phyloP scores from a whole-genome alignment of 1,140 invertebrate species.

The Ceratosolen fusciceps region DNA sequence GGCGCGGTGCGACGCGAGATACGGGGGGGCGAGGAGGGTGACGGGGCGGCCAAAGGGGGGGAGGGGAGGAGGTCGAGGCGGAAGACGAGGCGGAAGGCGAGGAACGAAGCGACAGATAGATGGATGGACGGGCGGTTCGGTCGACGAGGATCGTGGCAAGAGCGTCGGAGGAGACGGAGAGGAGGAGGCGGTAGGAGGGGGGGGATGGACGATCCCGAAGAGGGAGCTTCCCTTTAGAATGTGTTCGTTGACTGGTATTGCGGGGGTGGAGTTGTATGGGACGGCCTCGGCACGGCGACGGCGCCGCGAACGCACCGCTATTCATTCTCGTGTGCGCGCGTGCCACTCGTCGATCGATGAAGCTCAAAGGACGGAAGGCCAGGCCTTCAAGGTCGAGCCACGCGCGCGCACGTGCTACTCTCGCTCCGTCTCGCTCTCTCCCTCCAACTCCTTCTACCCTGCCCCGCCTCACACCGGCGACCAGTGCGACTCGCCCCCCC shows the following conservation, averaged over 20 bases:
- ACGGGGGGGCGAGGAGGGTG: no score
- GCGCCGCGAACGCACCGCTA: background rate
- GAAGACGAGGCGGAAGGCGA: no score
- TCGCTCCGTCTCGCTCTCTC: constrained; percentile 5
- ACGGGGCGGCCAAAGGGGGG: background rate
- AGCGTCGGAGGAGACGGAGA: no score
- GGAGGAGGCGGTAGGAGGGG: background rate
- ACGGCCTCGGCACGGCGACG: background rate
- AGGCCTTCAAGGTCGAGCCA: constrained; percentile 49
- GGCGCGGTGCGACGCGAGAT: no score
- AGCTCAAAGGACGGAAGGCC: constrained; percentile 51
- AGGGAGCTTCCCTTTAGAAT: constrained; percentile 19
- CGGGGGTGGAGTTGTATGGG: background rate
- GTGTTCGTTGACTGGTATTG: background rate
- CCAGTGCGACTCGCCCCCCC: no score
- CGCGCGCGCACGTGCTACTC: constrained; percentile 34
- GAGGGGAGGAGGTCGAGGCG: background rate
- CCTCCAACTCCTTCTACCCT: background rate
- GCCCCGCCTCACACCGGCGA: background rate
- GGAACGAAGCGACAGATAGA: no score
- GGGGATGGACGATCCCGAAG: no score
- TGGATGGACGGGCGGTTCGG: background rate
- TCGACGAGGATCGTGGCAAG: no score
- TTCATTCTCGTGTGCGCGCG: constrained; percentile 52
- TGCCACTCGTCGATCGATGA: constrained; percentile 41